phyloP scores from a whole-genome alignment of 2,113 vertebrate genomes.

The Ailuropoda melanoleuca region DNA sequence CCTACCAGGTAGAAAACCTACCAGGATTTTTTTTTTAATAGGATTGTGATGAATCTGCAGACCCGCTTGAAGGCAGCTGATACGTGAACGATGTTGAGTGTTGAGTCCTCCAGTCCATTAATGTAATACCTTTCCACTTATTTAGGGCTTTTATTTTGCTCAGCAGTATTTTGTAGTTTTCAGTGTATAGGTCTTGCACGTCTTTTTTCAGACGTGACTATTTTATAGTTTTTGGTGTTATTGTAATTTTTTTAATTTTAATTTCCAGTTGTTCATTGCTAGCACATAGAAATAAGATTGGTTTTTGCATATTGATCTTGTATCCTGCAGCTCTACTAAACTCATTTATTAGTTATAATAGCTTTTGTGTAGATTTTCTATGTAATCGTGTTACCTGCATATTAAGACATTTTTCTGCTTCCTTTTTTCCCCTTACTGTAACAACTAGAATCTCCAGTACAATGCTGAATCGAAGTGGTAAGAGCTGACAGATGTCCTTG shows the following conservation, averaged over 20 bases:
- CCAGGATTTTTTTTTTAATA: conserved; percentile 1
- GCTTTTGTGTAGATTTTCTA: background rate
- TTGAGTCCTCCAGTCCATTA: background rate
- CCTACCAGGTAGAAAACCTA: background rate
- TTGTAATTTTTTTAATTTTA: background rate
- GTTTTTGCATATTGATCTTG: background rate
- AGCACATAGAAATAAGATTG: background rate
- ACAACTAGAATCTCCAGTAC: background rate
- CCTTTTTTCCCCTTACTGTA: background rate
- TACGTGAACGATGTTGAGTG: background rate
- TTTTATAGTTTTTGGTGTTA: background rate
- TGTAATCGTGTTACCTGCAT: background rate
- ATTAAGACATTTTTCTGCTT: background rate
- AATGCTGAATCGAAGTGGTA: background rate
- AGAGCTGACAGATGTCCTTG: background rate
- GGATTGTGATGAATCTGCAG: background rate
- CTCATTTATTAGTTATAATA: background rate
- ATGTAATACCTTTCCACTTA: background rate
- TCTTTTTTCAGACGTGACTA: background rate
- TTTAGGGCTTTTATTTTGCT: background rate
- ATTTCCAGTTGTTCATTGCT: background rate
- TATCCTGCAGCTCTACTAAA: background rate
- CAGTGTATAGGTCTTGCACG: background rate
- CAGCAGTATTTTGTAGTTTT: background rate
- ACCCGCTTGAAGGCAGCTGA: background rate